A percentile compares a stretch with the other conserved stretches of the same genome.
These are phyloP conservation scores for Leptoclinus maculatus DNA, from an alignment of 2,797 vertebrate genomes.

Conservation along the genomic window DNA sequence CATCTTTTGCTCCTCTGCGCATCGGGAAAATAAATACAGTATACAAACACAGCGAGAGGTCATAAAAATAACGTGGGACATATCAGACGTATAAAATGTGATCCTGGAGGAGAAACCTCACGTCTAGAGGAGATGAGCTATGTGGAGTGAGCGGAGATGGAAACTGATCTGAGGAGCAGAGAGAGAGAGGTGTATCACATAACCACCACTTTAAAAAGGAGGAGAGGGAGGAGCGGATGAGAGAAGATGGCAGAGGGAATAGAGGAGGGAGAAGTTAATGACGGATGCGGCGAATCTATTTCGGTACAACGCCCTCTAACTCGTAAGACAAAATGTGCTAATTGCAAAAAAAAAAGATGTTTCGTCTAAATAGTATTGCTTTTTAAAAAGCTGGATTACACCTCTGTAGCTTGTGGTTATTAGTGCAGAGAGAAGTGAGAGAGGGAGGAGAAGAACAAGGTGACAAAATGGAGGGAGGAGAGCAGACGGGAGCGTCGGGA, in stretches of 20 bases:
- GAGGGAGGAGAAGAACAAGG: background rate
- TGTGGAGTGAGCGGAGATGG: slow-evolving; percentile 32
- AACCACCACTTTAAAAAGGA: slow-evolving; percentile 33
- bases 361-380: background rate
- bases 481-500: background rate
- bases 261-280: slow-evolving; percentile 23
- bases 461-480: slow-evolving; percentile 28
- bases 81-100: slow-evolving; percentile 28
- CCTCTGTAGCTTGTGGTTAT: background rate
- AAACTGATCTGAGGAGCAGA: slow-evolving; percentile 53
- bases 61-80: slow-evolving; percentile 1
- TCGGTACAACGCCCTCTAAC: background rate
- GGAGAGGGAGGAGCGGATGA: slow-evolving; percentile 22
- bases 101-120: slow-evolving; percentile 21
- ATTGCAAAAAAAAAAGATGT: background rate
- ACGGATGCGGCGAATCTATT: slow-evolving; percentile 23
- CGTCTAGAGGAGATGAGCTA: slow-evolving; percentile 30
- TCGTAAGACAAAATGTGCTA: background rate
- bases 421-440: background rate
- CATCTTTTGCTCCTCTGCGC: background rate
- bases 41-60: background rate
- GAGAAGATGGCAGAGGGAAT: slow-evolving; percentile 17
- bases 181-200: slow-evolving; percentile 48
- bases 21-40: background rate
- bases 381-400: background rate